phyloP scores from a whole-genome alignment of 1,140 invertebrate species.

The Pseudomyrmex flavicornis region DNA sequence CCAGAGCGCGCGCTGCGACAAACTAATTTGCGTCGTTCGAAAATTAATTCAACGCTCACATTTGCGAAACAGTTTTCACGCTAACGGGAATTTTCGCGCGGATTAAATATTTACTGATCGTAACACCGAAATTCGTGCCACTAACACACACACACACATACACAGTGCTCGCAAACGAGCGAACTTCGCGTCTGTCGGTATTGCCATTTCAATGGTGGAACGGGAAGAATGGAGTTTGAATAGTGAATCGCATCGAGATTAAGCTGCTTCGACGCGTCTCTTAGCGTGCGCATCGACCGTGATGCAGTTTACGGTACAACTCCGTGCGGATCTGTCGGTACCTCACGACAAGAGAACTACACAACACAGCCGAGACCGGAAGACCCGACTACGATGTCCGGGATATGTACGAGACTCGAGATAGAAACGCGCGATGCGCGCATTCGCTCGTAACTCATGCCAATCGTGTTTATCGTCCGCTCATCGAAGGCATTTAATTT shows the following conservation, averaged over 20 bases:
- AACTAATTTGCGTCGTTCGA: conserved; percentile 23
- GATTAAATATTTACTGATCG: background rate
- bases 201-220: conserved; percentile 24
- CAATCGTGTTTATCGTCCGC: conserved; percentile 44
- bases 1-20: background rate
- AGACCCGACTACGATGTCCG: conserved; percentile 5
- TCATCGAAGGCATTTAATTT: conserved; percentile 47
- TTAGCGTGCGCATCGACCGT: conserved; percentile 36
- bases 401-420: conserved; percentile 12
- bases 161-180: conserved; percentile 27
- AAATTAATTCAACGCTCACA: conserved; percentile 25
- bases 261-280: conserved; percentile 24
- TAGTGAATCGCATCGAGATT: conserved; percentile 50
- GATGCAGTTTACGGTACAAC: conserved; percentile 47
- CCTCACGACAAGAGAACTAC: background rate
- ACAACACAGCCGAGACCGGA: conserved; percentile 8
- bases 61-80: conserved; percentile 27
- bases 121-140: background rate
- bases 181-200: conserved; percentile 16
- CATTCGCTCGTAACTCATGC: conserved; percentile 35
- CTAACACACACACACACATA: background rate
- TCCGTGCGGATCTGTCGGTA: background rate
- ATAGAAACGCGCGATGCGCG: conserved; percentile 3
- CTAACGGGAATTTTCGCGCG: background rate
- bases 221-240: conserved; percentile 32